These are phyloP conservation scores for Sylvietta virens DNA, from an alignment of 2,113 vertebrate genomes.

Conservation along the genomic window DNA sequence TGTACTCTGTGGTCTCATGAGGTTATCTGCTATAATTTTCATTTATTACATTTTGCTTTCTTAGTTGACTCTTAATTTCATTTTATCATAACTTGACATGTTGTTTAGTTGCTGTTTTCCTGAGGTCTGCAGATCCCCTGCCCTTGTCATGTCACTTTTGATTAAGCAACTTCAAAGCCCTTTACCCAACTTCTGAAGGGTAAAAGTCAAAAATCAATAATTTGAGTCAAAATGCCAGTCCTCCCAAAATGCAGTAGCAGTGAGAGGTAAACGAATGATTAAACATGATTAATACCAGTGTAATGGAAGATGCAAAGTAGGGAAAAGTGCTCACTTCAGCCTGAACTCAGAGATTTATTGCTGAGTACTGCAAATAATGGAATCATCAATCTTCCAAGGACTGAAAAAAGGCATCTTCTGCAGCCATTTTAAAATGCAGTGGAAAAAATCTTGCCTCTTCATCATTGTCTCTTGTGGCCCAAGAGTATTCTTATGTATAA, in stretches of 20 bases:
- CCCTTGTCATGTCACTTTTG: conserved; percentile 29
- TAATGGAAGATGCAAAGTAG: conserved; percentile 62
- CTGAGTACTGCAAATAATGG: conserved; percentile 72
- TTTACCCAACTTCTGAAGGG: conserved; percentile 46
- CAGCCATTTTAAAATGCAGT: conserved; percentile 23
- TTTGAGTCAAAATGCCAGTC: background rate
- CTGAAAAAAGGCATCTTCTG: conserved; percentile 30
- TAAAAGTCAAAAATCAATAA: conserved; percentile 60
- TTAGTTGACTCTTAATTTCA: conserved; percentile 58
- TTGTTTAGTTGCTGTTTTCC: conserved; percentile 58
- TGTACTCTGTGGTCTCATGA: background rate
- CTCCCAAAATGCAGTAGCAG: conserved; percentile 40
- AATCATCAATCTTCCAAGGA: conserved; percentile 74
- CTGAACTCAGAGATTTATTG: conserved; percentile 69
- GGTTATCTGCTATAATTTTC: conserved; percentile 5
- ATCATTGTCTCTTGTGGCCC: background rate
- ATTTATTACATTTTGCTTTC: conserved; percentile 50
- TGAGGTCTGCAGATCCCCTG: conserved; percentile 30
- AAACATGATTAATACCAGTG: conserved; percentile 72
- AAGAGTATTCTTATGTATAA: background rate
- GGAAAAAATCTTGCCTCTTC: background rate
- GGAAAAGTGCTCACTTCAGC: conserved; percentile 66
- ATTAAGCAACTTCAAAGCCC: conserved; percentile 56
- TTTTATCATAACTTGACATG: conserved; percentile 58
- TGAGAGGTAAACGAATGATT: conserved; percentile 70